These are phyloP conservation scores for Ageneiosus marmoratus DNA, from an alignment of 2,113 vertebrate species.

Conservation along the genomic window DNA sequence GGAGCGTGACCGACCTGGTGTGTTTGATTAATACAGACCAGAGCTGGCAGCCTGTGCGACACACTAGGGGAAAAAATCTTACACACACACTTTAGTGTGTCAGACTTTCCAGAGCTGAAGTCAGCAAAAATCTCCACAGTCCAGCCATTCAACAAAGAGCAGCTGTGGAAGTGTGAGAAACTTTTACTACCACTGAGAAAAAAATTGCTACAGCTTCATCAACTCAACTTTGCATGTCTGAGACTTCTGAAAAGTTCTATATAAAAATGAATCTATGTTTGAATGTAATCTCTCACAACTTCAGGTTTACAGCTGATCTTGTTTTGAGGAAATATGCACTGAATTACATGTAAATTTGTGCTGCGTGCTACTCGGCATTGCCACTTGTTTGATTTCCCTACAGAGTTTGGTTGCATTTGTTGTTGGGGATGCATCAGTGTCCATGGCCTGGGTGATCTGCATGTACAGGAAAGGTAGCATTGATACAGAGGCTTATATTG, in stretches of 20 bases:
- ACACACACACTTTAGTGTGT: background rate
- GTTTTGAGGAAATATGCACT: background rate
- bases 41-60: constrained; percentile 11
- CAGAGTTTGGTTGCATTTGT: background rate
- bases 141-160: background rate
- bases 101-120: constrained; percentile 28
- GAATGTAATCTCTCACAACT: background rate
- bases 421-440: no score
- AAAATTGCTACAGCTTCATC: background rate
- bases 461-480: no score
- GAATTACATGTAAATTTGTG: background rate
- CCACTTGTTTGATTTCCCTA: background rate
- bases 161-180: constrained; percentile 22
- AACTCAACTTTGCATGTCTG: no score
- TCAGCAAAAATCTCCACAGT: constrained; percentile 12
- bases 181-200: background rate
- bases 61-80: background rate
- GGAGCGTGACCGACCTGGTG: constrained; percentile 15
- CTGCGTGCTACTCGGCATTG: background rate
- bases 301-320: background rate
- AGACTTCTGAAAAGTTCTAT: background rate
- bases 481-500: no score
- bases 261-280: background rate
- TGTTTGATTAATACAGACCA: constrained; percentile 35
- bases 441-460: no score